Evolutionary conservation across 2,888 invertebrate species (phyloP), one percentile per base, ranked within the genome.

Genomic region (Apodemia zela): DNA sequence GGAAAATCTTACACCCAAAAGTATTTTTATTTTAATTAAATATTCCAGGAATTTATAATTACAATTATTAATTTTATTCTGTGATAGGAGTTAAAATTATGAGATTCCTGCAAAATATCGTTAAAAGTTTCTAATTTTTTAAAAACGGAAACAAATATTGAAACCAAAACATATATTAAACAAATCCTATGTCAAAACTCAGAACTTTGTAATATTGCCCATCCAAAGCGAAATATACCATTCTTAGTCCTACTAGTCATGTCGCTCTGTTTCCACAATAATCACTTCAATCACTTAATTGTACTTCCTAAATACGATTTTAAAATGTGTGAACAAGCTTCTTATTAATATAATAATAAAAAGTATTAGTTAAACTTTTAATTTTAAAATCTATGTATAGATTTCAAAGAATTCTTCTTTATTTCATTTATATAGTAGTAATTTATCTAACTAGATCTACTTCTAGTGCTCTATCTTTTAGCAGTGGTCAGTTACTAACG

Each of bases 281-380:
- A 79, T 76, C 76, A 75, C 76, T 68, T 75, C 69, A 72, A 80
- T 80, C 75, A 85, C 84, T 88, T 88, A 89, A 69, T 75, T 76
- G 78, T 89, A 86, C 81, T 86, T 87, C 84, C 82, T 87, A 86
- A 83, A 84, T 90, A 90, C 82, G 87, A 90, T 89, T 89, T 87
- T 89, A 89, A 90, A 90, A 90, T 84, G 88, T 89, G 89, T 90
- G 91, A 91, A 90, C 89, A 91, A 91, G 91, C 91, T 76, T 88
- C 87, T 89, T 91, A 91, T 78, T 82, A 79, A 85, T 79, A 85
- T 84, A 71, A 84, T 89, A 89, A 89, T 89, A 88, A 89, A 89
- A 90, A 88, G 87, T 89, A 89, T 87, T 89, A 89, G 84, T 86
- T 89, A 87, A 88, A 87, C 82, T 89, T 90, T 87, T 83, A 86